phyloP scores from a whole-genome alignment of 2,797 vertebrate genomes.

The Lithobates pipiens region DNA sequence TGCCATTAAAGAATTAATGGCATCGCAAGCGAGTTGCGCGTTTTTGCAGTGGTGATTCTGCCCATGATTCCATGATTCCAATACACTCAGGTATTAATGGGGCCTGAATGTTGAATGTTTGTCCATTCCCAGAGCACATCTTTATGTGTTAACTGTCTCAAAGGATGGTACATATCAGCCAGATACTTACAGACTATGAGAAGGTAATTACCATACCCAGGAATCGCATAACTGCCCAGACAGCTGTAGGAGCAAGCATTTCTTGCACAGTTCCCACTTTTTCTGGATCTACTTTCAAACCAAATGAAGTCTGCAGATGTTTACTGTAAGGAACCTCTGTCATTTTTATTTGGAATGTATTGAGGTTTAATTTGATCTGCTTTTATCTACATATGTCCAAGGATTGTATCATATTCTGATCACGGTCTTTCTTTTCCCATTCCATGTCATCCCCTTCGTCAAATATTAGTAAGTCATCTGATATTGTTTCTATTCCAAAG shows the following conservation, averaged over 20 bases:
- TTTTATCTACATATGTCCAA: not conserved
- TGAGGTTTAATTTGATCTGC: not conserved
- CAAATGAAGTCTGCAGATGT: not conserved
- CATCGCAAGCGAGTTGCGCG: too few relatives aligned
- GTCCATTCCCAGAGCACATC: too few relatives aligned
- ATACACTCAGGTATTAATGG: too few relatives aligned
- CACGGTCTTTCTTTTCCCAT: not conserved
- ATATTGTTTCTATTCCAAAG: too few relatives aligned
- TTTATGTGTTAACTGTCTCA: not conserved
- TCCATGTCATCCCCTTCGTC: not conserved
- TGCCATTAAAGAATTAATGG: too few relatives aligned
- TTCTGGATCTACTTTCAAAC: not conserved
- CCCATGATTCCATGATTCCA: too few relatives aligned
- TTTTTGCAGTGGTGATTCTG: too few relatives aligned
- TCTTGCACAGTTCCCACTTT: not conserved
- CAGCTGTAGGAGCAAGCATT: not conserved
- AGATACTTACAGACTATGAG: not conserved
- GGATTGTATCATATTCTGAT: too few relatives aligned
- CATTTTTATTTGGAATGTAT: not conserved
- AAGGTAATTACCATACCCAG: slow-evolving; percentile 1
- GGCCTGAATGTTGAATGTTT: too few relatives aligned
- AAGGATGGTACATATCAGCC: not conserved
- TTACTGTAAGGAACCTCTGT: not conserved
- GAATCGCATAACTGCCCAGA: not conserved
- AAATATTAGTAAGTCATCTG: too few relatives aligned